phyloP scores from a whole-genome alignment of 23 tunicate genomes.

The Corella eumyota region DNA sequence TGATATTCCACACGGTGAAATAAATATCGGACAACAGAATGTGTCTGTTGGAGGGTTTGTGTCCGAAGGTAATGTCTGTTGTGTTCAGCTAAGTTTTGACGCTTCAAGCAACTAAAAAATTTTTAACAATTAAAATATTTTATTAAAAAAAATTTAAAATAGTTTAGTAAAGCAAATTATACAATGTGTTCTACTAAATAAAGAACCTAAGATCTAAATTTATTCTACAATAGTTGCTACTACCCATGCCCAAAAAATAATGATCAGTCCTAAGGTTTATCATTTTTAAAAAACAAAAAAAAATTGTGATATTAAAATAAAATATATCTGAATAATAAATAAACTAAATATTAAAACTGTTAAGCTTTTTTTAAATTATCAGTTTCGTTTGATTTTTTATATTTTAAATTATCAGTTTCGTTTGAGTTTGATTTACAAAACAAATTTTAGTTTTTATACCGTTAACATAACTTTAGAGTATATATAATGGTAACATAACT shows the following conservation, averaged over 20 bases:
- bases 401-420: neutral
- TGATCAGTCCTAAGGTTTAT: no score
- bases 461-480: neutral
- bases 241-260: no score
- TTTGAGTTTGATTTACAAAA: neutral
- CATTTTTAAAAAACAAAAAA: no score
- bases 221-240: no score
- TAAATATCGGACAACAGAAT: neutral
- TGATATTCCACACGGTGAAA: constrained; percentile 23
- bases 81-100: neutral
- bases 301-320: no score
- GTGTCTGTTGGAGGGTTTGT: constrained; percentile 26
- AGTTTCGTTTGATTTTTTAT: neutral
- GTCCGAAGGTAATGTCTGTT: constrained; percentile 6
- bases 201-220: no score
- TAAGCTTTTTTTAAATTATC: neutral
- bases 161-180: neutral
- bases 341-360: no score
- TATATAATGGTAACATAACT: neutral
- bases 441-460: neutral
- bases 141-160: neutral
- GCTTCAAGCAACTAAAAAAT: neutral
- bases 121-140: neutral
- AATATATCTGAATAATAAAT: no score
- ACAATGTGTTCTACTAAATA: no score